A percentile compares a stretch with the other conserved stretches of the same genome.
phyloP scores from a whole-genome alignment of 2,888 invertebrate species.

The Bruchidius siliquastri region DNA sequence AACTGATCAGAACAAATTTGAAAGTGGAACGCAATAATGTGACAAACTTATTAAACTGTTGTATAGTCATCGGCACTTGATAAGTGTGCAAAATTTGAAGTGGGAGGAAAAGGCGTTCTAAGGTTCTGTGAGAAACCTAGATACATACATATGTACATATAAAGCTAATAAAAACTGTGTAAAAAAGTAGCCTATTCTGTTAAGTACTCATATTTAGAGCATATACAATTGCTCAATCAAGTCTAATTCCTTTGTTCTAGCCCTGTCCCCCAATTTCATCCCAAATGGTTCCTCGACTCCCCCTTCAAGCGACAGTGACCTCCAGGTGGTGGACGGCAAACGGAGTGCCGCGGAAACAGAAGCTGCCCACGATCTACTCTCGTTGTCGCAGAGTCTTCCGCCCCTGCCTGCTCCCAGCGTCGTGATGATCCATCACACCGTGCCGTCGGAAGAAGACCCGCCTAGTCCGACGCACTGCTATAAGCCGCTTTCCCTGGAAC shows the following conservation, averaged over 20 bases:
- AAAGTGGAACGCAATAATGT: too few species aligned
- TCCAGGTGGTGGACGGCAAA: slow-evolving; percentile 21
- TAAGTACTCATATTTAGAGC: too few species aligned
- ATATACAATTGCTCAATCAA: too few species aligned
- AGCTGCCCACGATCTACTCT: slow-evolving; percentile 78
- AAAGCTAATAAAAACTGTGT: too few species aligned
- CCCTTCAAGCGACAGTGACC: background rate
- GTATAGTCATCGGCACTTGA: too few species aligned
- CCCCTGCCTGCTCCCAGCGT: slow-evolving; percentile 68
- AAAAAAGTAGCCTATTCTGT: too few species aligned
- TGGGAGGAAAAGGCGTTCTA: too few species aligned
- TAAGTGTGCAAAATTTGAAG: too few species aligned
- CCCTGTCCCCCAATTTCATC: slow-evolving; percentile 1
- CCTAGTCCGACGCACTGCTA: slow-evolving; percentile 34
- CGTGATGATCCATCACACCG: slow-evolving; percentile 58
- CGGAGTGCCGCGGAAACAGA: slow-evolving; percentile 80
- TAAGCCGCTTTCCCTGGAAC: slow-evolving; percentile 36
- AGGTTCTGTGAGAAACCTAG: too few species aligned
- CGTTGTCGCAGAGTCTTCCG: slow-evolving; percentile 71
- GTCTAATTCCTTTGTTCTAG: background rate
- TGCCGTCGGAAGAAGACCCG: slow-evolving; percentile 44
- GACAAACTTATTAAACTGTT: too few species aligned
- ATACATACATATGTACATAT: too few species aligned
- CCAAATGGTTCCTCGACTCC: slow-evolving; percentile 6
- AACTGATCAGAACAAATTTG: too few species aligned